Evolutionary conservation across 2,888 invertebrate species (phyloP), one percentile per base, ranked within the genome.

Genomic region (Xylota sylvarum): DNA sequence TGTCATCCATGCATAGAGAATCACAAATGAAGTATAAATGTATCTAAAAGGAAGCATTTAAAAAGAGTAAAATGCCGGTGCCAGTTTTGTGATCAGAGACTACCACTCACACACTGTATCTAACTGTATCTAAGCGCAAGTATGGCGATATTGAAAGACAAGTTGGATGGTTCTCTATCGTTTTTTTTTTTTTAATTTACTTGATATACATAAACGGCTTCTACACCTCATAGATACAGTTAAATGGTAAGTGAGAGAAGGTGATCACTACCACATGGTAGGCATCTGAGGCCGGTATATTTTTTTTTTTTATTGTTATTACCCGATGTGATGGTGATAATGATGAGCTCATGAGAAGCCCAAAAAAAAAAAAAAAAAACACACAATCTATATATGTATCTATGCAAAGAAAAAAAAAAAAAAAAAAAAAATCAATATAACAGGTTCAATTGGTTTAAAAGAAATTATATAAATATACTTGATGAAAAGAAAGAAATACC

Each of bases 41-140:
- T 60, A 60, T 50, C 35, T 62, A 40, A 65, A 14, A 17, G 35
- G 27, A 9, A n/a, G n/a, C n/a, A n/a, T n/a, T n/a, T n/a, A n/a
- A n/a, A 48, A 32, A 17, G 37, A 9, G n/a, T 32, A 62, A 79
- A 74, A 81, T 77, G 81, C 76, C 85, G 85, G 85, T 85, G 40
- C 56, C 48, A 50, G 60, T 74, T 80, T 79, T 62, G 64, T 60
- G 48, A 58, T 46, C 6, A 5, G 27, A 35, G 30, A 76, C 74
- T 56, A 76, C 80, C 23, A 85, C 80, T 70, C 50, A 56, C 56
- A 85, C 76, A 65, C 65, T 55, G 30, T 65, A 72, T 65, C 81
- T 85, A 85, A 85, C 85, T 85, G 85, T 85, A 85, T 72, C 70
- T 64, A 72, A 85, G 30, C 48, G 58, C n/a, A n/a, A 76, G 79